Evolutionary conservation across 1,140 invertebrate species (phyloP).

Genomic region (Caenorhabditis elegans): WBcel235 BX284604.4:6376001-6376500

Average conservation of each 20-base stretch:
- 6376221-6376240: not conserved
- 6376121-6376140: not conserved
- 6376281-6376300: not conserved
- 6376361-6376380: too few relatives aligned
- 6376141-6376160: not conserved
- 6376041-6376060: too few relatives aligned
- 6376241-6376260: constrained; percentile 13
- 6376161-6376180: constrained; percentile 1
- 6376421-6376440: not conserved
- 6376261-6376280: not conserved
- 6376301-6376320: not conserved
- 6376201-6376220: not conserved
- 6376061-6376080: not conserved
- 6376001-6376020: not conserved
- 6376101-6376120: not conserved
- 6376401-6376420: too few relatives aligned
- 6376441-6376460: not conserved
- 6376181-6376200: not conserved
- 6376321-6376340: not conserved
- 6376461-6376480: not conserved
- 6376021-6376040: constrained; percentile 2
- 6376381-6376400: too few relatives aligned
- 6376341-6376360: too few relatives aligned
- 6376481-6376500: too few relatives aligned
- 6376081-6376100: constrained; percentile 1